Evolutionary conservation across 2,888 invertebrate genomes (phyloP).

Genomic region (Mimas tiliae): DNA sequence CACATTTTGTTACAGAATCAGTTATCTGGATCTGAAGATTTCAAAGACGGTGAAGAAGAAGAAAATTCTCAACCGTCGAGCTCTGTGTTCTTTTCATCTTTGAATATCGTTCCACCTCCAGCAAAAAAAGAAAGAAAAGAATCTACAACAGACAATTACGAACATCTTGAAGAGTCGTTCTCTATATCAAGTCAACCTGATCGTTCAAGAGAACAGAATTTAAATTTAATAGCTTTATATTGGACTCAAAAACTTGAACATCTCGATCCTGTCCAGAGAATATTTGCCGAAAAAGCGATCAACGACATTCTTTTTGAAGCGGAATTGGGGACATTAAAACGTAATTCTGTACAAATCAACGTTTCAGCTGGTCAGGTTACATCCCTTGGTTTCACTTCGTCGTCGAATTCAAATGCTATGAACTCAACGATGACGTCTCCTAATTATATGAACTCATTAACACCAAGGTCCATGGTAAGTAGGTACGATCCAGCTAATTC

Average conservation of each 20-base stretch:
- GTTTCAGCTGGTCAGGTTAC: not conserved
- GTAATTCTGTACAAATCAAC: slow-evolving; percentile 20
- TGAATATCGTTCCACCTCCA: not conserved
- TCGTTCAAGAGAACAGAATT: not conserved
- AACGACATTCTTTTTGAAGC: slow-evolving; percentile 24
- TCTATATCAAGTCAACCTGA: not conserved
- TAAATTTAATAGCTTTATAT: slow-evolving; percentile 4
- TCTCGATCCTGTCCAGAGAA: slow-evolving; percentile 14
- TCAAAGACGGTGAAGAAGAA: not conserved
- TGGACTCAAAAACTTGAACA: slow-evolving; percentile 23
- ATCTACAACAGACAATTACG: not conserved
- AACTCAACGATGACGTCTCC: not conserved
- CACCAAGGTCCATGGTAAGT: not conserved
- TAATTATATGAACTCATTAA: not conserved
- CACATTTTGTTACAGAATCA: not conserved
- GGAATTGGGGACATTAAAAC: slow-evolving; percentile 11
- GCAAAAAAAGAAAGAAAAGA: not conserved
- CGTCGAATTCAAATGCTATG: not conserved
- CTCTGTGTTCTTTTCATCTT: not conserved
- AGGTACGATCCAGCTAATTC: not conserved
- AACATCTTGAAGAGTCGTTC: not conserved
- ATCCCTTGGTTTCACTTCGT: not conserved
- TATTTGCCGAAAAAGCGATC: slow-evolving; percentile 23
- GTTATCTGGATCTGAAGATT: not conserved
- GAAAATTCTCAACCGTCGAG: not conserved